A percentile compares a stretch with the other conserved stretches of the same genome.
Conservation (phyloP, 2,113 vertebrate genomes). For the Mormyrus iriodes region DNA sequence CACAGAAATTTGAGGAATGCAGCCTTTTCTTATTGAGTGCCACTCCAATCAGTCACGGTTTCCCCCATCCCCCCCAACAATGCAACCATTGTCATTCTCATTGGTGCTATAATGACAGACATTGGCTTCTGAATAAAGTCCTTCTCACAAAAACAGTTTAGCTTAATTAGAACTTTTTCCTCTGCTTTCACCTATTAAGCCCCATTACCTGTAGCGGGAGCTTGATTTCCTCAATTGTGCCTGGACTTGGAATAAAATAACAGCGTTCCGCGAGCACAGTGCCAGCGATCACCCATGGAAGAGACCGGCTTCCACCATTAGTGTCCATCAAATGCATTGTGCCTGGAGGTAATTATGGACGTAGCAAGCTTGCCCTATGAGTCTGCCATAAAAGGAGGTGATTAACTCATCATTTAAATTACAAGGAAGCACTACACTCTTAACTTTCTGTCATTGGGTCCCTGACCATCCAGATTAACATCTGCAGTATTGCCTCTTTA, state of each 20-base stretch:
- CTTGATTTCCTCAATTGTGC: constrained; percentile 7
- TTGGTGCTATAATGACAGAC: not conserved
- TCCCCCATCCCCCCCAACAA: not conserved
- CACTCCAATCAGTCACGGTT: not conserved
- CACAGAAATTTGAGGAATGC: not conserved
- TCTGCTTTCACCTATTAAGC: not conserved
- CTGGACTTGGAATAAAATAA: constrained; percentile 18
- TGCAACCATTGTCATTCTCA: not conserved
- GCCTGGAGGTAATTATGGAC: constrained; percentile 18
- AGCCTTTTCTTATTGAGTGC: not conserved
- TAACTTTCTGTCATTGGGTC: constrained; percentile 12
- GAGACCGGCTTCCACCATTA: constrained; percentile 20
- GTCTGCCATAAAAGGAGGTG: constrained; percentile 10
- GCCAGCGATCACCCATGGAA: not conserved
- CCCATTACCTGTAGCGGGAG: not conserved
- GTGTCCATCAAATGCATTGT: constrained; percentile 10
- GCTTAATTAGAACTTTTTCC: constrained; percentile 8
- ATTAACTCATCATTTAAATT: constrained; percentile 25
- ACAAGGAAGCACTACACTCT: not conserved
- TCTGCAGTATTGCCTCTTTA: not conserved
- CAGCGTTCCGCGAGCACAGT: not conserved
- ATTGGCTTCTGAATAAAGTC: not conserved
- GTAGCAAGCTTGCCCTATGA: constrained; percentile 21
- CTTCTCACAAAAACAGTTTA: not conserved
- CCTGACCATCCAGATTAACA: constrained; percentile 2